These are phyloP conservation scores for Cyprinella venusta DNA, from an alignment of 2,797 vertebrate genomes.

Conservation along the genomic window DNA sequence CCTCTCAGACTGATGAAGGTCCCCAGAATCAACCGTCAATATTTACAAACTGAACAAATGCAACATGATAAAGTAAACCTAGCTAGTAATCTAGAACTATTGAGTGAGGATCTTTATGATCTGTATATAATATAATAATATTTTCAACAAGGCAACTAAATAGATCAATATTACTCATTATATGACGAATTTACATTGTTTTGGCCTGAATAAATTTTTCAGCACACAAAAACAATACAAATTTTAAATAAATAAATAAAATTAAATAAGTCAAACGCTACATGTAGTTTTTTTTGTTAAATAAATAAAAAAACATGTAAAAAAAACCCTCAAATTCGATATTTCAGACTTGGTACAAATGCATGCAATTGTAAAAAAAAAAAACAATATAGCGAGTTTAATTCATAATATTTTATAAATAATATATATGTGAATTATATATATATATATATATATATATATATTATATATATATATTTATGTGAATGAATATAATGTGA, in stretches of 20 bases:
- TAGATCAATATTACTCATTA: background rate
- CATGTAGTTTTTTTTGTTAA: background rate
- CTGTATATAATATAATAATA: background rate
- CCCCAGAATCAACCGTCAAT: slow-evolving; percentile 26
- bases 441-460: too few species aligned
- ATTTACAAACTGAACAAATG: slow-evolving; percentile 27
- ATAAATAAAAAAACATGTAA: background rate
- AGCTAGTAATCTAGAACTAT: background rate
- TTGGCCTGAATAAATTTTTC: background rate
- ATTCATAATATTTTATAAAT: background rate
- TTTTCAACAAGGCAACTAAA: background rate
- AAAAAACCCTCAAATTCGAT: background rate
- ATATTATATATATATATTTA: too few species aligned
- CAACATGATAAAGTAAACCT: background rate
- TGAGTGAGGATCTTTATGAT: background rate
- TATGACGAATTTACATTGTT: background rate
- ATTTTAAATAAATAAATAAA: background rate
- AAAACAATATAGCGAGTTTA: background rate
- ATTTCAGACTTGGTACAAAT: background rate
- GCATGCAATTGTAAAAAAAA: background rate
- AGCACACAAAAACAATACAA: background rate
- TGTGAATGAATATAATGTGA: fast-evolving
- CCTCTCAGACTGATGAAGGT: slow-evolving; percentile 47
- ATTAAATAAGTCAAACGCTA: background rate
- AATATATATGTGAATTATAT: too few species aligned